phyloP scores from a whole-genome alignment of 2,888 invertebrate genomes.

The Perizoma flavofasciatum region DNA sequence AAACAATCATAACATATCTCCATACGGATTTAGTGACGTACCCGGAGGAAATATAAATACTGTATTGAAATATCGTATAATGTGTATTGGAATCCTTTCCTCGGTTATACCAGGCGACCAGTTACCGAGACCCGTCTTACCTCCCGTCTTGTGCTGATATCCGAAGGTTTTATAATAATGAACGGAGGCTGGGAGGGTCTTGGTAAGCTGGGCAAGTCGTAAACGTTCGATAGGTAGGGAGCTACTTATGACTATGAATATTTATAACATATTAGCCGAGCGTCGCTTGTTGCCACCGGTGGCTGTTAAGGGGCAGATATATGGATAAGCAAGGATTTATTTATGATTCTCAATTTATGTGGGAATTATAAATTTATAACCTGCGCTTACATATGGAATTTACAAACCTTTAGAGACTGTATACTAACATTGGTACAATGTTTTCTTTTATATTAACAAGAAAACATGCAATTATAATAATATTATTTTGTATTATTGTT shows the following conservation, averaged over 20 bases:
- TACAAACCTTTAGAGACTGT: neutral
- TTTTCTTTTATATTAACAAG: neutral
- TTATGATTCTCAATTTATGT: conserved; percentile 18
- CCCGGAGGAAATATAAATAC: conserved; percentile 76
- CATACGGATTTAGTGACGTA: conserved; percentile 56
- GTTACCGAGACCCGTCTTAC: conserved; percentile 42
- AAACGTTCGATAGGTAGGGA: conserved; percentile 74
- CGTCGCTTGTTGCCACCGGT: conserved; percentile 65
- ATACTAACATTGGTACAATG: neutral
- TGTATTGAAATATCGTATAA: conserved; percentile 78
- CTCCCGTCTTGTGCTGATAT: conserved; percentile 21
- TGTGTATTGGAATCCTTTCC: conserved; percentile 72
- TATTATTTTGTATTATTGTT: too few relatives aligned
- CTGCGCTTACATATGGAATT: neutral
- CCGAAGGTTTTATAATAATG: conserved; percentile 28
- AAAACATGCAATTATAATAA: too few relatives aligned
- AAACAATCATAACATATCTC: conserved; percentile 51
- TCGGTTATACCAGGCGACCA: conserved; percentile 58
- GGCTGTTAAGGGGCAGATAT: conserved; percentile 57
- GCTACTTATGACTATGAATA: conserved; percentile 82
- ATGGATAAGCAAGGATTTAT: conserved; percentile 31
- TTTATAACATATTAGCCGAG: conserved; percentile 80
- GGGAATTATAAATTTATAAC: conserved; percentile 1
- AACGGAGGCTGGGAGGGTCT: conserved; percentile 42
- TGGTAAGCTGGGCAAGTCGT: conserved; percentile 49